These are phyloP conservation scores for Stictocephala bisonia DNA, from an alignment of 2,888 invertebrate genomes.

Conservation along the genomic window DNA sequence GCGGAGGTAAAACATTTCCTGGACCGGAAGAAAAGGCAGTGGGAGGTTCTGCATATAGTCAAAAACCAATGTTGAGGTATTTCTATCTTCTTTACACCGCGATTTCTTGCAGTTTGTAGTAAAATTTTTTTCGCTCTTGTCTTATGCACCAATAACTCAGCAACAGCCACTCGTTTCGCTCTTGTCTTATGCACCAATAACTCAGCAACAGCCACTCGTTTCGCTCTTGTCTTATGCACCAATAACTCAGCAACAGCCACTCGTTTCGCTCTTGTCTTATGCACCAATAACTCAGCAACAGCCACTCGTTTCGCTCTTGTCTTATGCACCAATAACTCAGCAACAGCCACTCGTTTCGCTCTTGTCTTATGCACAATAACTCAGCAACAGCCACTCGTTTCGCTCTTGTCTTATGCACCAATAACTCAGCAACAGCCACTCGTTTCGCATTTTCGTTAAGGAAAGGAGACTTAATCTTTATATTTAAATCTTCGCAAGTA, in stretches of 20 bases:
- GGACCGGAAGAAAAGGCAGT: constrained; percentile 20
- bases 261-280: constrained; percentile 23
- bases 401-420: constrained; percentile 34
- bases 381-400: constrained; percentile 14
- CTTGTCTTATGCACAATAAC: constrained; percentile 7
- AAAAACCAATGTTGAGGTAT: constrained; percentile 1
- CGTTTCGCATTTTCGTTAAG: constrained; percentile 34
- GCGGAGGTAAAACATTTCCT: constrained; percentile 30
- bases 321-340: constrained; percentile 26
- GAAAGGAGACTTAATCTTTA: constrained; percentile 19
- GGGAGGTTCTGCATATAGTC: constrained; percentile 46
- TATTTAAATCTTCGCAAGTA: constrained; percentile 34
- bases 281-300: too few species aligned
- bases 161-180: constrained; percentile 17
- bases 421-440: neutral
- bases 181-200: constrained; percentile 17
- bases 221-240: constrained; percentile 31
- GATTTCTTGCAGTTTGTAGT: constrained; percentile 46
- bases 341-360: constrained; percentile 17
- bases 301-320: too few species aligned
- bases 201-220: too few species aligned
- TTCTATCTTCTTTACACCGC: constrained; percentile 41
- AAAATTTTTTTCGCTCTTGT: constrained; percentile 31
- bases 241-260: constrained; percentile 3
- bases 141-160: constrained; percentile 26